Evolutionary conservation across 2,113 vertebrate genomes (phyloP).

Genomic region (Phyllostomus hastatus): DNA sequence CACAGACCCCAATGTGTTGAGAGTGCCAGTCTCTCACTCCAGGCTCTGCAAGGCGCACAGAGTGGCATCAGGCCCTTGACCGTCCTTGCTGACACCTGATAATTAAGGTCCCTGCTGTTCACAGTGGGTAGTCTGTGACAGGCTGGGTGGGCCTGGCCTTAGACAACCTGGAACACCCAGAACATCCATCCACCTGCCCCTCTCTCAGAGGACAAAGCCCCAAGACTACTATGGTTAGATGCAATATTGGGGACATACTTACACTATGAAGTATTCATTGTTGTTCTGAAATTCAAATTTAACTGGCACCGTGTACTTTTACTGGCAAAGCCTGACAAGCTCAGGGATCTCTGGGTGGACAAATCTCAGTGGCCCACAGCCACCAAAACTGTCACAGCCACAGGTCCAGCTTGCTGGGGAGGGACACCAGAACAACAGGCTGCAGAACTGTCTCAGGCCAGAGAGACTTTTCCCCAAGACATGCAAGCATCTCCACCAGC

Average conservation of each 20-base stretch:
- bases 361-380: background rate
- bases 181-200: background rate
- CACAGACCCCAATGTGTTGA: background rate
- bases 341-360: background rate
- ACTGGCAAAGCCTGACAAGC: background rate
- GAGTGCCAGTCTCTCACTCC: background rate
- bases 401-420: background rate
- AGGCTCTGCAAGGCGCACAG: background rate
- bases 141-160: background rate
- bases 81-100: background rate
- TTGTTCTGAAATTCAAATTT: background rate
- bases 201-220: background rate
- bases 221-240: background rate
- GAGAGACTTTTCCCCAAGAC: background rate
- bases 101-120: background rate
- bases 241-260: background rate
- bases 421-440: background rate
- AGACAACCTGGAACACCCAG: background rate
- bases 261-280: background rate
- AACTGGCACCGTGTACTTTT: background rate
- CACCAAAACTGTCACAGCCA: background rate
- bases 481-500: background rate
- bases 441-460: background rate
- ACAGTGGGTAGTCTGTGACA: background rate
- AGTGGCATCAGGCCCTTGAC: rapidly evolving